Evolutionary conservation across 1,140 invertebrate species (phyloP).

Genomic region (Bombus pascuorum): DNA sequence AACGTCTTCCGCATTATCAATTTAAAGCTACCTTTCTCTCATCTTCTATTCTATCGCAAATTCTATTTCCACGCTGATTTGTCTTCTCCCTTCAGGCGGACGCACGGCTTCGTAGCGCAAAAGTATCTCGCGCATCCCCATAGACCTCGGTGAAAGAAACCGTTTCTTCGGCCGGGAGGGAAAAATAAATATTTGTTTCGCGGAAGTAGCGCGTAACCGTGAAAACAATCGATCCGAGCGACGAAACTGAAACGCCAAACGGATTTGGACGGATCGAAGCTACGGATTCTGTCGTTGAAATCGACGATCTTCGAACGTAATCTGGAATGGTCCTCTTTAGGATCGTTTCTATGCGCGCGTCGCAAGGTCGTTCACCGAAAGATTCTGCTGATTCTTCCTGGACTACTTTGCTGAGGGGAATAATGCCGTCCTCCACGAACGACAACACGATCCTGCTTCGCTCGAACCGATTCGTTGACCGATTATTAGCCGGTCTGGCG

Average conservation of each 20-base stretch:
- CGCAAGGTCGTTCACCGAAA: slow-evolving; percentile 46
- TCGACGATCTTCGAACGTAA: slow-evolving; percentile 59
- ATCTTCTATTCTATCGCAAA: slow-evolving; percentile 17
- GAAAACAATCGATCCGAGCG: slow-evolving; percentile 17
- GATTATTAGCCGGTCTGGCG: slow-evolving; percentile 62
- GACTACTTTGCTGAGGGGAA: slow-evolving; percentile 52
- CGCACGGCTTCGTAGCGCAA: neutral
- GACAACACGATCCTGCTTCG: slow-evolving; percentile 41
- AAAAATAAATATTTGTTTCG: slow-evolving; percentile 43
- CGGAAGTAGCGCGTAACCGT: neutral
- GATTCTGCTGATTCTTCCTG: slow-evolving; percentile 69
- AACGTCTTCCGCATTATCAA: neutral
- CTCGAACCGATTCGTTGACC: slow-evolving; percentile 29
- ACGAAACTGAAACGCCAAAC: neutral
- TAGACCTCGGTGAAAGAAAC: neutral
- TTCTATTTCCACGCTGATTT: slow-evolving; percentile 36
- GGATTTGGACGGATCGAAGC: slow-evolving; percentile 18
- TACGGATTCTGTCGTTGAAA: slow-evolving; percentile 17
- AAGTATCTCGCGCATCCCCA: neutral
- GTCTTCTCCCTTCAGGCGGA: slow-evolving; percentile 12
- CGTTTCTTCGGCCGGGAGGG: neutral
- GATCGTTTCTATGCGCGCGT: slow-evolving; percentile 58
- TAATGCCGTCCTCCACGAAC: slow-evolving; percentile 42
- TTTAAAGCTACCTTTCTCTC: slow-evolving; percentile 13
- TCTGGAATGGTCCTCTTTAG: slow-evolving; percentile 46